Percentiles rank a stretch among this genome's conserved stretches.
These are phyloP conservation scores for Scomber japonicus DNA, from an alignment of 2,113 vertebrate species.

Conservation along the genomic window DNA sequence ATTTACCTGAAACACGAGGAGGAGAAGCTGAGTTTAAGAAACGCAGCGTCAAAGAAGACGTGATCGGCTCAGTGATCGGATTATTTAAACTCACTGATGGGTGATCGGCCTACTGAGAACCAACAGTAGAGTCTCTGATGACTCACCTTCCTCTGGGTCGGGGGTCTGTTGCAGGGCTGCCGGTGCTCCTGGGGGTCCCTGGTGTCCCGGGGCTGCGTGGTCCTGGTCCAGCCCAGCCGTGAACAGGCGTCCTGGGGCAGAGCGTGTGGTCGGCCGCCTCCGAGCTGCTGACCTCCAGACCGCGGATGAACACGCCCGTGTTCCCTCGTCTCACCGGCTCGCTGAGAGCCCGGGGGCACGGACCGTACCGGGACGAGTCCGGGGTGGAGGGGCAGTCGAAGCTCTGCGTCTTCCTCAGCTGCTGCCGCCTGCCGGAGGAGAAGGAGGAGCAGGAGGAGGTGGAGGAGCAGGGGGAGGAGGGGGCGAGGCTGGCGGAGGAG, in stretches of 20 bases:
- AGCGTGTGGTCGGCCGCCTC: constrained; percentile 49
- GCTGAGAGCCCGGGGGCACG: constrained; percentile 32
- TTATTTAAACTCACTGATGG: too few species aligned
- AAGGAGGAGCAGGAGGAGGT: constrained; percentile 10
- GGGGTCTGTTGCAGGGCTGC: background rate
- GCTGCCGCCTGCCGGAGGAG: constrained; percentile 59
- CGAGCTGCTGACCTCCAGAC: constrained; percentile 75
- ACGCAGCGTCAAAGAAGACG: too few species aligned
- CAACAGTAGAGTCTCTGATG: too few species aligned
- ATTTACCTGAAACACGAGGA: too few species aligned
- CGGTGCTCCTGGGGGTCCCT: background rate
- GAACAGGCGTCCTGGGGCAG: constrained; percentile 47
- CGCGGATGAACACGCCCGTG: constrained; percentile 77
- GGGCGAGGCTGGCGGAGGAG: background rate
- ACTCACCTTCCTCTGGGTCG: constrained; percentile 66
- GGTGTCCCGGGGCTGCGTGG: background rate
- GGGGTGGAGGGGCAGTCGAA: constrained; percentile 67
- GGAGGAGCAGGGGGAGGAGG: constrained; percentile 1
- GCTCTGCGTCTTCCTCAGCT: constrained; percentile 73
- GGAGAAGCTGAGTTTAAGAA: too few species aligned
- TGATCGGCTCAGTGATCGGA: too few species aligned
- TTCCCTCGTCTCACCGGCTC: constrained; percentile 63
- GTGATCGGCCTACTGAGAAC: too few species aligned
- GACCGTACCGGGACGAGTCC: background rate
- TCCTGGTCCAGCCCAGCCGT: constrained; percentile 22